Percentiles rank a stretch among this genome's conserved stretches.
These are phyloP conservation scores for Hipposideros larvatus DNA, from an alignment of 2,797 vertebrate species.

Conservation along the genomic window DNA sequence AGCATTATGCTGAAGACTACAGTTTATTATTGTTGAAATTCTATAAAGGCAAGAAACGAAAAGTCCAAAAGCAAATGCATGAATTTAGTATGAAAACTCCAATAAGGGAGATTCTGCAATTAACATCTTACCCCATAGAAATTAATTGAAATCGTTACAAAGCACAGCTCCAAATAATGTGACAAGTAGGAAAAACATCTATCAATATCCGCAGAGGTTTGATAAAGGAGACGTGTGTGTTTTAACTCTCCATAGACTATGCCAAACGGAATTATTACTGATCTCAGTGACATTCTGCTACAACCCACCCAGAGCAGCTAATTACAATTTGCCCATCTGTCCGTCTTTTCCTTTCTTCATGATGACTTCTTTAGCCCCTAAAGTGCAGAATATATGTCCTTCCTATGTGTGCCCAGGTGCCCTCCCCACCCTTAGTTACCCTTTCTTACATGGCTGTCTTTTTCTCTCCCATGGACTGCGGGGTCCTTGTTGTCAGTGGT, in stretches of 20 bases:
- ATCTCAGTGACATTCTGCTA: background rate
- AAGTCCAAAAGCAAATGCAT: conserved; percentile 31
- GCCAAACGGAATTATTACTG: background rate
- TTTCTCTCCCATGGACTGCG: background rate
- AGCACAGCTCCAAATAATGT: background rate
- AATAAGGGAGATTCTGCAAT: background rate
- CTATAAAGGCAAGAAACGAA: conserved; percentile 13
- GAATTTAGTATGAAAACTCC: conserved; percentile 1
- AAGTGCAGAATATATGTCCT: background rate
- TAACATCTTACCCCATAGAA: conserved; percentile 7
- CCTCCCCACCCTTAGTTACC: background rate
- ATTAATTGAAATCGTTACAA: background rate
- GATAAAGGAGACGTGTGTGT: background rate
- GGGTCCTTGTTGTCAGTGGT: background rate
- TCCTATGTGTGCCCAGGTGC: background rate
- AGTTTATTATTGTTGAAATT: background rate
- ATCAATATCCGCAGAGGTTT: background rate
- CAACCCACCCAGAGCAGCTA: background rate
- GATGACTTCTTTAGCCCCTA: background rate
- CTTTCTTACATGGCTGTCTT: background rate
- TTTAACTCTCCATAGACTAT: background rate
- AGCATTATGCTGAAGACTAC: background rate
- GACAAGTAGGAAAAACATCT: conserved; percentile 6
- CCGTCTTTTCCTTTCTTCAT: background rate
- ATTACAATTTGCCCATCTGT: background rate